These are phyloP conservation scores for Sminthurinus aureus DNA, from an alignment of 2,888 invertebrate species.

Conservation along the genomic window DNA sequence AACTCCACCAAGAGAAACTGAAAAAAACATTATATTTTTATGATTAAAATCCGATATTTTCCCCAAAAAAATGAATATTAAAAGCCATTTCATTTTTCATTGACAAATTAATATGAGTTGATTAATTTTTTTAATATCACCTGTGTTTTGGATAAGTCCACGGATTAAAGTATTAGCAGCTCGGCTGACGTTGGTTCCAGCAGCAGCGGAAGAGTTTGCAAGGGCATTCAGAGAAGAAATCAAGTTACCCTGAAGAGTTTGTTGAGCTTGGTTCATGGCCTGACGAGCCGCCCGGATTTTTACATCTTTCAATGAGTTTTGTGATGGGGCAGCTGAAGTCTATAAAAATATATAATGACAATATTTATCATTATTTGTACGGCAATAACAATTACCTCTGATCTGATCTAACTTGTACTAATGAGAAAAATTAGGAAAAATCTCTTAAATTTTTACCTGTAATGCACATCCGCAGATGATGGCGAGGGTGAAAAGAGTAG, in stretches of 20 bases:
- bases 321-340: conserved; percentile 36
- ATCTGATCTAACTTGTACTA: too few relatives aligned
- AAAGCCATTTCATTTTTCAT: too few relatives aligned
- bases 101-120: too few relatives aligned
- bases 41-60: too few relatives aligned
- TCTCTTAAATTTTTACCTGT: conserved; percentile 47
- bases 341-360: conserved; percentile 12
- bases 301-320: conserved; percentile 38
- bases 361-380: neutral
- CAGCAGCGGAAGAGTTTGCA: conserved; percentile 55
- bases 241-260: conserved; percentile 55
- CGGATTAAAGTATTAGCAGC: conserved; percentile 57
- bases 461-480: conserved; percentile 53
- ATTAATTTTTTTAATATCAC: too few relatives aligned
- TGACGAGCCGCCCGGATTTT: conserved; percentile 54
- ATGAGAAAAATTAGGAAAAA: neutral
- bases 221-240: conserved; percentile 49
- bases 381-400: neutral
- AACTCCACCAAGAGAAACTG: conserved; percentile 54
- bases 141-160: conserved; percentile 53
- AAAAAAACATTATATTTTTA: too few relatives aligned
- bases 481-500: conserved; percentile 41
- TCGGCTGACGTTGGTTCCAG: conserved; percentile 56
- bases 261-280: conserved; percentile 54
- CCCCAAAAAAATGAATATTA: too few relatives aligned